Evolutionary conservation across 2,888 invertebrate genomes (phyloP), one percentile per base, ranked within the genome.

Genomic region (Rhyacophila evoluta): DNA sequence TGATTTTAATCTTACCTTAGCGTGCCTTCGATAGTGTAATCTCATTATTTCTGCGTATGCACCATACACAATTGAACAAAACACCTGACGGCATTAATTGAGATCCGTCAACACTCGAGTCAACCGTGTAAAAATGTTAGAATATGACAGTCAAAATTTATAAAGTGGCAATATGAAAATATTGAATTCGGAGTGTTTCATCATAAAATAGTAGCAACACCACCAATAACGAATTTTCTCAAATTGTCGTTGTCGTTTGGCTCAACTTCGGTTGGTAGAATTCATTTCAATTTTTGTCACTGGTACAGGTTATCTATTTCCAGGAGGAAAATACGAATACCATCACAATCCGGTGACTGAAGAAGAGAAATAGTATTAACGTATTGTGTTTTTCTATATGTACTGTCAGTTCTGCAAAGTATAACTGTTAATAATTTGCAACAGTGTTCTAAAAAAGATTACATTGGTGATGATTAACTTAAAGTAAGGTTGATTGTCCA

Each of bases 31-130:
- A 71, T 71, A 27, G 38, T 38, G 39, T 67, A 79, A 79, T 70
- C 67, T 78, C 78, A 78, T 78, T 78, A 78, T 78, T 74, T 78
- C 55, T 70, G 19, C 41, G 19, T 25, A 12, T 19, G 70, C 72
- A 72, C 77, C 77, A 77, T 68, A 68, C 4, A 77, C 72, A 77
- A 72, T 37, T n/a, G 67, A 68, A 67, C 33, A 74, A 77, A 55
- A 27, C 72, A 77, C 77, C 77, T 77, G 77, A 72, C 77, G 72
- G 72, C 67, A 68, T 38, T 36, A 77, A 77, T 69, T 77, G 77
- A 72, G 28, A 37, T 67, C 33, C 69, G 28, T 70, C 37, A n/a
- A n/a, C n/a, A n/a, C n/a, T n/a, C n/a, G n/a, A n/a, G n/a, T n/a
- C n/a, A 69, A 38, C 38, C n/a, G 39, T 39, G 36, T 11, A 27